Percentiles rank a stretch among this genome's conserved stretches.
phyloP scores from a whole-genome alignment of 2,888 invertebrate species.

The Embidobia sp. region DNA sequence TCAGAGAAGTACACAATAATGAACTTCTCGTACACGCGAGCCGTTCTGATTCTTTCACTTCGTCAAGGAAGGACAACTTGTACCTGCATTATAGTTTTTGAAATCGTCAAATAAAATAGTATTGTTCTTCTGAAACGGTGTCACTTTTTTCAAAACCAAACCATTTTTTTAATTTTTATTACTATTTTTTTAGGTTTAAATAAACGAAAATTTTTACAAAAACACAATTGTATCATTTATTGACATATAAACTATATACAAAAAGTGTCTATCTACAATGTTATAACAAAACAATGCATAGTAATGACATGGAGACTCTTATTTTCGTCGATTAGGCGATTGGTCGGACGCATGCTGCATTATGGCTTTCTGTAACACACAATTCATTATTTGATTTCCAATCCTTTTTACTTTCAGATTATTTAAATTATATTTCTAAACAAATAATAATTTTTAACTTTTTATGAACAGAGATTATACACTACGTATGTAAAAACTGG shows the following conservation, averaged over 20 bases:
- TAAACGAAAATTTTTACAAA: too few relatives aligned
- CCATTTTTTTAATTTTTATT: too few relatives aligned
- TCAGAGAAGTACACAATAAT: conserved; percentile 17
- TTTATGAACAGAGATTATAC: too few relatives aligned
- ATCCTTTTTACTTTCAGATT: too few relatives aligned
- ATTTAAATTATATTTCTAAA: too few relatives aligned
- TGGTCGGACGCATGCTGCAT: conserved; percentile 57
- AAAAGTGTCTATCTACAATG: conserved; percentile 47
- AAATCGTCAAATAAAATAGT: conserved; percentile 62
- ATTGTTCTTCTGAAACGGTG: conserved; percentile 57
- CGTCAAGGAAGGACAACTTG: conserved; percentile 46
- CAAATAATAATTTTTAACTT: too few relatives aligned
- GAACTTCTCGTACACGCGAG: too few relatives aligned
- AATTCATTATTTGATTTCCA: conserved; percentile 1
- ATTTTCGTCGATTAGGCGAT: conserved; percentile 41
- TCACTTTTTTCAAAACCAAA: too few relatives aligned
- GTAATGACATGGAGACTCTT: background rate
- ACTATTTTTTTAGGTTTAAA: too few relatives aligned
- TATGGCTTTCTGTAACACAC: conserved; percentile 55
- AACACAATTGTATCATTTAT: conserved; percentile 23
- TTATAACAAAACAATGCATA: conserved; percentile 6
- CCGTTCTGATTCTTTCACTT: conserved; percentile 27
- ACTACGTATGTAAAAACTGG: too few relatives aligned
- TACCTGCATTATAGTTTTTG: conserved; percentile 65
- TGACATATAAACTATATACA: conserved; percentile 46